Evolutionary conservation across 2,113 vertebrate species (phyloP), one percentile per base, ranked within the genome.

Genomic region (Chloroceryle aenea): DNA sequence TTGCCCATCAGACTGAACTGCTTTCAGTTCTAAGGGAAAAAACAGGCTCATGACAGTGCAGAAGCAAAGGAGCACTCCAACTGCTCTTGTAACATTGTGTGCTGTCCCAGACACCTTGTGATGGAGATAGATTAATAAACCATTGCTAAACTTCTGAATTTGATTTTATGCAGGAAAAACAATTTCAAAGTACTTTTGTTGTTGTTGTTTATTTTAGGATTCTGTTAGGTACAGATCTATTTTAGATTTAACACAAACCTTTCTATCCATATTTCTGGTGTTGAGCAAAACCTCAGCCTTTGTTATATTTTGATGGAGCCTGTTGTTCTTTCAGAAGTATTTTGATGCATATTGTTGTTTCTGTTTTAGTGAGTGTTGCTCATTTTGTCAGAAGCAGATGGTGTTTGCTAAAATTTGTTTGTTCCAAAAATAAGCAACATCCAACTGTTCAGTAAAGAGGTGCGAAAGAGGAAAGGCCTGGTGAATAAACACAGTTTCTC

Each of bases 341-440:
- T 91, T 66, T 89, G 76, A 91, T 80, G 58, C 53, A 63, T 66
- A 71, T 81, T 90, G 50, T 95, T 95, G n/a, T 56, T 77, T 81
- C 95, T 63, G 23, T 62, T 94, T 73, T 66, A 94, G 85, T 2
- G 0, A 91, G 63, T 63, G 87, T 91, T 97, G 89, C 81, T 97
- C 89, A 85, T 63, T 93, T 91, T 89, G 34, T 67, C 38, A 50
- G 90, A 96, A 96, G 83, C 97, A 98, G 98, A 96, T 97, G 97
- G 96, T 87, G 71, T 88, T 96, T 79, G 85, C 85, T 38, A 78
- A 87, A 73, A 85, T 85, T 93, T 96, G 40, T 96, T 96, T 96
- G 90, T 91, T 97, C 81, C 93, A 92, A 93, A 97, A 97, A 97
- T 30, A 90, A 89, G 79, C 90, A 91, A 61, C 18, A 64, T 64